Base-by-base conservation (phyloP, 2,888 invertebrate genomes). In the Drosophila kokeensis region DNA sequence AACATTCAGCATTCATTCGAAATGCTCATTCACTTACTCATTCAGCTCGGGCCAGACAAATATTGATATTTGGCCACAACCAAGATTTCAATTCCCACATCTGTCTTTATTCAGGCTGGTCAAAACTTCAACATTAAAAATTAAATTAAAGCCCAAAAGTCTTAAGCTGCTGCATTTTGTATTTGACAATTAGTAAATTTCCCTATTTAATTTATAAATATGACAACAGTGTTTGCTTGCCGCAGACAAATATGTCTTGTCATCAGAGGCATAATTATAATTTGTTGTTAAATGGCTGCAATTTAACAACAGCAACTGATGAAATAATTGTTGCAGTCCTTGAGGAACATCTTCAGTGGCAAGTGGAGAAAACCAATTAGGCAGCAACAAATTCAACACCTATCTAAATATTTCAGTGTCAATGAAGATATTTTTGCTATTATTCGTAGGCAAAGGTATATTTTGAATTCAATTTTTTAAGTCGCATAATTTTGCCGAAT, bases 181-280 rank as follows among this genome's bases (percentile, higher is more conserved):
- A 73, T 77, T 83, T 72, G 88, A 45, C 87, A 86, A 87, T 88
- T 87, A 79, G 83, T 53, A 76, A 89, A 83, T 79, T 90, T 73
- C 68, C 73, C 83, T 87, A 85, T 82, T 73, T 71, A 72, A 89
- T 87, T 87, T 77, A 83, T 71, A 62, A 57, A 50, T 67, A 66
- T 55, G 27, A 36, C 54, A 59, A 67, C 54, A 70, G 36, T 57
- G 48, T 18, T 63, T 54, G 34, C 52, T 68, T 27, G 40, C 30
- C 40, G 42, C 75, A 75, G 57, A 65, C 69, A 66, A 69, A 73
- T 67, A 69, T 76, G 67, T 70, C 38, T 54, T 63, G 67, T 73
- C 61, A 65, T 66, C 61, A 63, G 30, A 57, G 49, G 45, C 64
- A 60, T 65, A 38, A 70, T 36, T 64, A 42, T 77, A 82, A 89